A percentile compares a stretch with the other conserved stretches of the same genome.
Conservation (phyloP, 2,113 vertebrate species). For the Podiceps cristatus region DNA sequence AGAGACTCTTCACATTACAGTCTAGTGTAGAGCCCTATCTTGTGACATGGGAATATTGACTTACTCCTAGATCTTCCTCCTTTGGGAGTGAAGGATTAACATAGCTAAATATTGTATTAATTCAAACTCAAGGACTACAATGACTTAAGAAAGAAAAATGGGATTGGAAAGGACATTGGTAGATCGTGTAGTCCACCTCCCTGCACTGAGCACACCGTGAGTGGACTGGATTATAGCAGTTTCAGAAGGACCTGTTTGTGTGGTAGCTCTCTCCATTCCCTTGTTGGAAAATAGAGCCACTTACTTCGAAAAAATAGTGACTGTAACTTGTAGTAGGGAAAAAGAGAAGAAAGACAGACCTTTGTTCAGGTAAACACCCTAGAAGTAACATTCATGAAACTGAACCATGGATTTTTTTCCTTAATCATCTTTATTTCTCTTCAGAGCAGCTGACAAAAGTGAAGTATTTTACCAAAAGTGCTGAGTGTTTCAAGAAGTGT, state of each 20-base stretch:
- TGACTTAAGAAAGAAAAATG: neutral
- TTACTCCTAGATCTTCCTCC: neutral
- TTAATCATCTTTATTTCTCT: neutral
- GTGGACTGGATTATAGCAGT: neutral
- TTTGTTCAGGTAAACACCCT: neutral
- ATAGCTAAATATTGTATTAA: neutral
- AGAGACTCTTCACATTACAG: neutral
- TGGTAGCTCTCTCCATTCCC: neutral
- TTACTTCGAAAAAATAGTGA: neutral
- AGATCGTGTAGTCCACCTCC: neutral
- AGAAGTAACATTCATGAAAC: neutral
- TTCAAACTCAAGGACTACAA: neutral
- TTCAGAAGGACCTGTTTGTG: neutral
- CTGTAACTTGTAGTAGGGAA: neutral
- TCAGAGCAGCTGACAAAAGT: neutral
- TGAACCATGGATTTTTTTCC: neutral
- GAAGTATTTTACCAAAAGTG: neutral
- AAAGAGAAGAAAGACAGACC: neutral
- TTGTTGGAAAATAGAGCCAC: neutral
- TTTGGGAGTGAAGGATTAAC: neutral
- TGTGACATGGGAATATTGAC: neutral
- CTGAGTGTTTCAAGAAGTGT: neutral
- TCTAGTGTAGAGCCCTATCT: neutral
- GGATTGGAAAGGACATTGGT: neutral
- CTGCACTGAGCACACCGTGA: neutral